A percentile compares a stretch with the other conserved stretches of the same genome.
These are phyloP conservation scores for Xenopus laevis DNA, from an alignment of 2,113 vertebrate genomes.

Conservation along the genomic window DNA sequence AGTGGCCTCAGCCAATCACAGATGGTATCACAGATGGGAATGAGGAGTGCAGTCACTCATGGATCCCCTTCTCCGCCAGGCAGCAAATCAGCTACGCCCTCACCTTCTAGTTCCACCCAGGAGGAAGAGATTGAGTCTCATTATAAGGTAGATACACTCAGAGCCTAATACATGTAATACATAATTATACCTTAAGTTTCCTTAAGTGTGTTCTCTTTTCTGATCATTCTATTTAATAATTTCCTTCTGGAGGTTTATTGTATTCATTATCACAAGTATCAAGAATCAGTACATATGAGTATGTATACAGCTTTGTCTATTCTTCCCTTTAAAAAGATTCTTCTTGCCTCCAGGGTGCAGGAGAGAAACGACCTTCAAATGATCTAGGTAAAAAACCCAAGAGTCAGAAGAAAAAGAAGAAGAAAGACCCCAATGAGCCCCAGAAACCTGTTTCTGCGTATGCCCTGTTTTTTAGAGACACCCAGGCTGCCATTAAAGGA, in stretches of 20 bases:
- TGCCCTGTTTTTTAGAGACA: constrained; percentile 96
- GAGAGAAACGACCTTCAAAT: constrained; percentile 89
- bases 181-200: too few species aligned
- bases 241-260: too few species aligned
- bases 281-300: too few species aligned
- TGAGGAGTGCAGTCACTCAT: constrained; percentile 76
- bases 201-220: too few species aligned
- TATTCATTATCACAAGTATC: too few species aligned
- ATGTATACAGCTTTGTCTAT: not conserved
- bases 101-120: constrained; percentile 96
- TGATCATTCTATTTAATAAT: too few species aligned
- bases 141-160: constrained; percentile 75
- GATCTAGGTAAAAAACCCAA: constrained; percentile 95
- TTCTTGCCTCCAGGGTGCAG: constrained; percentile 68
- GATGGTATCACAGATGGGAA: constrained; percentile 92
- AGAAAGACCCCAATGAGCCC: constrained; percentile 97
- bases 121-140: constrained; percentile 95
- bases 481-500: constrained; percentile 95
- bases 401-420: constrained; percentile 98
- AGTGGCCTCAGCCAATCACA: constrained; percentile 84
- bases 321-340: not conserved
- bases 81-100: constrained; percentile 96
- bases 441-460: constrained; percentile 96
- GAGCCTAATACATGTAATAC: too few species aligned
- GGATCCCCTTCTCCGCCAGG: constrained; percentile 93